Conservation (phyloP, 2,888 invertebrate genomes). For the Hyles lineata region DNA sequence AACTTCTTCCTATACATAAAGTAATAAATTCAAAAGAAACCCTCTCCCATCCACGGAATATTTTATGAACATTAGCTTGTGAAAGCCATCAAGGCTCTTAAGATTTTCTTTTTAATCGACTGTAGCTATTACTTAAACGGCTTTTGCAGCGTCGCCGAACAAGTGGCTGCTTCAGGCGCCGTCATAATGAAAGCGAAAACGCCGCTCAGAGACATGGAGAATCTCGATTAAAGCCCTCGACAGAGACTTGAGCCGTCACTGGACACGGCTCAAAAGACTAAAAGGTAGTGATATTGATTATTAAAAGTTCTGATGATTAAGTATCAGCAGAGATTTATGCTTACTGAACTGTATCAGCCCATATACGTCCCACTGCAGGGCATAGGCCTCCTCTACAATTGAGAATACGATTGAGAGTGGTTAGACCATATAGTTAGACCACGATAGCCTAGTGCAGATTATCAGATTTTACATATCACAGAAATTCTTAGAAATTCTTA, state of each 20-base stretch:
- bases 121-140: slow-evolving; percentile 15
- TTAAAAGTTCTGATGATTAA: too few relatives aligned
- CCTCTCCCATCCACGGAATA: background rate
- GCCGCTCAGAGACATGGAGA: slow-evolving; percentile 5
- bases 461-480: too few relatives aligned
- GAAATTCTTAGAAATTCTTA: too few relatives aligned
- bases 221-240: background rate
- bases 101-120: slow-evolving; percentile 22
- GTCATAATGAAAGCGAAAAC: slow-evolving; percentile 11
- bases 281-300: background rate
- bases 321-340: too few relatives aligned
- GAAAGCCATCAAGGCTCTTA: background rate
- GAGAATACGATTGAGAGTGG: too few relatives aligned
- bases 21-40: too few relatives aligned
- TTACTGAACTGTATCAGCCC: too few relatives aligned
- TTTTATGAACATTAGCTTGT: slow-evolving; percentile 7
- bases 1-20: too few relatives aligned
- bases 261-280: background rate
- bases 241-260: slow-evolving; percentile 1
- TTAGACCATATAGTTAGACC: too few relatives aligned
- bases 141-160: slow-evolving; percentile 11
- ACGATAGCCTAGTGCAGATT: too few relatives aligned
- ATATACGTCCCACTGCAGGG: too few relatives aligned
- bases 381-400: too few relatives aligned
- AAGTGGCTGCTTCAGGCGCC: slow-evolving; percentile 22